Conservation (phyloP, 2,113 vertebrate species). For the Gobio gobio region DNA sequence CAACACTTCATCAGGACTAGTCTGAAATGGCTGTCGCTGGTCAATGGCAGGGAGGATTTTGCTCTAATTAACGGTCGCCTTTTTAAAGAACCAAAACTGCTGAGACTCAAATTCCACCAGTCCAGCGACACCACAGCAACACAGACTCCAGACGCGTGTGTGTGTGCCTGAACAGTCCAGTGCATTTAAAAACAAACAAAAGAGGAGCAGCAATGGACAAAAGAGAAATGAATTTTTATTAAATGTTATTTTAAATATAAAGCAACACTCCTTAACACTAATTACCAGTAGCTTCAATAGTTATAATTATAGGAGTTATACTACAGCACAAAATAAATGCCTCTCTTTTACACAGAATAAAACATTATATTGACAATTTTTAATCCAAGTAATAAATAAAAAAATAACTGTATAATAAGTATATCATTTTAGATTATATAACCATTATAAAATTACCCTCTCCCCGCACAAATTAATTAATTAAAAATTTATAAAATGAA, state of each 20-base stretch:
- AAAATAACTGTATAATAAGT: too few species aligned
- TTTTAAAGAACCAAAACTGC: slow-evolving; percentile 80
- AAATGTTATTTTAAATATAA: not conserved
- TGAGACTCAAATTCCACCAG: slow-evolving; percentile 93
- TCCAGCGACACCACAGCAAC: slow-evolving; percentile 77
- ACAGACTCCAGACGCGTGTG: slow-evolving; percentile 76
- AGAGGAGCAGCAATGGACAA: not conserved
- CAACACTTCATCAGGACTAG: slow-evolving; percentile 2
- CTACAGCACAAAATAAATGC: not conserved
- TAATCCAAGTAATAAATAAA: too few species aligned
- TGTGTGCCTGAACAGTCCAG: slow-evolving; percentile 50
- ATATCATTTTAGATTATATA: too few species aligned
- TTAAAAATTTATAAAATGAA: too few species aligned
- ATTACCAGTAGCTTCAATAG: not conserved
- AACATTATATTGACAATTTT: too few species aligned
- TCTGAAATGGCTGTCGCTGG: not conserved
- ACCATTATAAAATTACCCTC: too few species aligned
- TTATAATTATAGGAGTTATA: not conserved
- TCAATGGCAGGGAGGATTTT: slow-evolving; percentile 85
- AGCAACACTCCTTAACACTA: not conserved
- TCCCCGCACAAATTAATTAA: too few species aligned
- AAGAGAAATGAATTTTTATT: not conserved
- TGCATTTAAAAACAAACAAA: slow-evolving; percentile 3
- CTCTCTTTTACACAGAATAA: not conserved
- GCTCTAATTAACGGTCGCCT: slow-evolving; percentile 68